Evolutionary conservation across 1,140 invertebrate species (phyloP), one percentile per base, ranked within the genome.

Genomic region (Drosophila quadrilineata): DNA sequence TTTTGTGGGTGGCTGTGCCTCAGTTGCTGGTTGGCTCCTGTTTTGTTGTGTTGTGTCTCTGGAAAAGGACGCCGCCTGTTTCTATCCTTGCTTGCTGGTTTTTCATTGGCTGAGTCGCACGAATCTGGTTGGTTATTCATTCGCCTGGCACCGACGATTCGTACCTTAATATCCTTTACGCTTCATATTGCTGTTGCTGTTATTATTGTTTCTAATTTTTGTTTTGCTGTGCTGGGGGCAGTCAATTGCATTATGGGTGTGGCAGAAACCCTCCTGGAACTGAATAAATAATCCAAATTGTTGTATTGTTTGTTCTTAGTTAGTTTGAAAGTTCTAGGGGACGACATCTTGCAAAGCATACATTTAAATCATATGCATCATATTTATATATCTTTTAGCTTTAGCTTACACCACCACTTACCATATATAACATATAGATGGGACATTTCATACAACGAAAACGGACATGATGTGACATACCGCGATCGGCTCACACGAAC

Each of bases 31-130:
- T 84, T 84, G 79, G 77, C 79, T 85, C 74, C 79, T 84, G 79
- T 84, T 84, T 84, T 84, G 79, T 84, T 84, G 79, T 84, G 79
- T 84, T 84, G 79, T 84, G 77, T 85, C 76, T 85, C 74, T 84
- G 79, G 77, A 71, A 84, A 64, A 82, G 85, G 77, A 82, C 77
- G 76, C 77, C 69, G 48, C 49, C 73, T 75, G 76, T 60, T 62
- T 62, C 48, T 60, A 29, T 46, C 56, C 40, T 14, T 28, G 56
- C 53, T 24, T 69, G 63, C 52, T 52, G 79, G 21, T 67, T 48
- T 84, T 75, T 50, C 74, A 84, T 84, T 84, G 79, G 79, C 46
- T 60, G 79, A 54, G 35, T 35, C 43, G 49, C 66, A 45, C 74
- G 64, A 71, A 71, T 74, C 79, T 79, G 80, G 79, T 79, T 85